Evolutionary conservation across 2,888 invertebrate genomes (phyloP).

Genomic region (Nematopogon swammerdamellus): DNA sequence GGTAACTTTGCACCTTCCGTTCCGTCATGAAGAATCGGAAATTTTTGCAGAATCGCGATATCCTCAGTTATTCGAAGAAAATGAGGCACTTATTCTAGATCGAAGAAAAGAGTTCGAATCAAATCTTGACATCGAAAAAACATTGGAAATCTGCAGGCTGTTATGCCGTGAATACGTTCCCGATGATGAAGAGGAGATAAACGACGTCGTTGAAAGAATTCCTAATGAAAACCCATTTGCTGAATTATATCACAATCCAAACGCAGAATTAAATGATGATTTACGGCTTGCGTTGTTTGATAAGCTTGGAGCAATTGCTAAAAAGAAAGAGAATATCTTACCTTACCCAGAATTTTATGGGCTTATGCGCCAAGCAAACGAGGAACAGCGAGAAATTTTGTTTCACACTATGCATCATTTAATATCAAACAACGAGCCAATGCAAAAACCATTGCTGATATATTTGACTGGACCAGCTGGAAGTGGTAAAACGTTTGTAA

Average conservation of each 20-base stretch:
- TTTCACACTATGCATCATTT: conserved; percentile 6
- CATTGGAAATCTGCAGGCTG: conserved; percentile 12
- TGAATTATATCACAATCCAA: conserved; percentile 2
- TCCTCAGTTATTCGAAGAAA: conserved; percentile 20
- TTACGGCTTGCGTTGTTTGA: conserved; percentile 1
- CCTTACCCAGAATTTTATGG: conserved; percentile 3
- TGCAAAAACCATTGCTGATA: conserved; percentile 10
- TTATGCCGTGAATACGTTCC: conserved; percentile 8
- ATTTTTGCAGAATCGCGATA: conserved; percentile 22
- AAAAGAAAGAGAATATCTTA: neutral
- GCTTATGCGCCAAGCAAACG: conserved; percentile 7
- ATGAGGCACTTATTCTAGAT: conserved; percentile 17
- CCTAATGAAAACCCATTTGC: conserved; percentile 2
- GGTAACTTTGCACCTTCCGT: conserved; percentile 23
- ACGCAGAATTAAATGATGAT: conserved; percentile 2
- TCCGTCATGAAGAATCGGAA: conserved; percentile 23
- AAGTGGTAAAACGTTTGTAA: conserved; percentile 21
- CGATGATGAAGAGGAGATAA: conserved; percentile 1
- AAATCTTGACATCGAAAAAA: conserved; percentile 20
- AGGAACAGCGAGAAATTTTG: conserved; percentile 7
- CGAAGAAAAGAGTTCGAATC: conserved; percentile 17
- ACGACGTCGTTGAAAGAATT: conserved; percentile 1
- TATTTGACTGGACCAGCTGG: conserved; percentile 18
- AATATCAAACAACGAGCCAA: conserved; percentile 2
- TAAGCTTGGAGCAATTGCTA: neutral